Evolutionary conservation across 2,888 invertebrate species (phyloP).

Genomic region (Caprella mutica): DNA sequence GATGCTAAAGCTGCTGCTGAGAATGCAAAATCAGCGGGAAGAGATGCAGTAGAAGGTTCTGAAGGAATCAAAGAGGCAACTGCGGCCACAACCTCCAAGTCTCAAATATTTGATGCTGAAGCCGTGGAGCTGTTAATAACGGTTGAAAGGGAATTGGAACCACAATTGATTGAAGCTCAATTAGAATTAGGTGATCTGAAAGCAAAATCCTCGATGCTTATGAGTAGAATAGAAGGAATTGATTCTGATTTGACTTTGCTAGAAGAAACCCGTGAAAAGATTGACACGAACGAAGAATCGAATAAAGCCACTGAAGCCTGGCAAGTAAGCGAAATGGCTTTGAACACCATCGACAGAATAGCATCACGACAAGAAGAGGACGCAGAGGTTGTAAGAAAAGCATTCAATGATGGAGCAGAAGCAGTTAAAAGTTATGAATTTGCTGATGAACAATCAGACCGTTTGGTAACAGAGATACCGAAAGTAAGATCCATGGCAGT

Average conservation of each 20-base stretch:
- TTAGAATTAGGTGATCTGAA: neutral
- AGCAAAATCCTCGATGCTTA: neutral
- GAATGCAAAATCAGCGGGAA: conserved; percentile 56
- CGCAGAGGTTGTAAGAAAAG: neutral
- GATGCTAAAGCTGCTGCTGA: conserved; percentile 55
- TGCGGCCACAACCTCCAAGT: no score
- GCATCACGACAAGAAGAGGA: neutral
- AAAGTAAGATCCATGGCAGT: conserved; percentile 51
- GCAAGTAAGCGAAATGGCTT: neutral
- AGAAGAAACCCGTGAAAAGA: neutral
- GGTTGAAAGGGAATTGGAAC: neutral
- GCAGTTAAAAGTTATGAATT: conserved; percentile 1
- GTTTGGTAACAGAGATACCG: conserved; percentile 54
- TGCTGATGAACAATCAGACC: conserved; percentile 43
- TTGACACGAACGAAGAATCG: neutral
- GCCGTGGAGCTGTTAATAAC: no score
- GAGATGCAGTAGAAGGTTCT: no score
- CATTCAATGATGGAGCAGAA: conserved; percentile 6
- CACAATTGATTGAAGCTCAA: neutral
- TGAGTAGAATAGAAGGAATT: neutral
- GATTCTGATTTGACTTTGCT: neutral
- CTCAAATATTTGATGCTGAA: no score
- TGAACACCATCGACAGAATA: neutral
- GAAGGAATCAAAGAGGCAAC: no score
- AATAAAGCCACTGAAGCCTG: neutral